phyloP scores from a whole-genome alignment of 2,113 vertebrate genomes.

The Etheostoma cragini region DNA sequence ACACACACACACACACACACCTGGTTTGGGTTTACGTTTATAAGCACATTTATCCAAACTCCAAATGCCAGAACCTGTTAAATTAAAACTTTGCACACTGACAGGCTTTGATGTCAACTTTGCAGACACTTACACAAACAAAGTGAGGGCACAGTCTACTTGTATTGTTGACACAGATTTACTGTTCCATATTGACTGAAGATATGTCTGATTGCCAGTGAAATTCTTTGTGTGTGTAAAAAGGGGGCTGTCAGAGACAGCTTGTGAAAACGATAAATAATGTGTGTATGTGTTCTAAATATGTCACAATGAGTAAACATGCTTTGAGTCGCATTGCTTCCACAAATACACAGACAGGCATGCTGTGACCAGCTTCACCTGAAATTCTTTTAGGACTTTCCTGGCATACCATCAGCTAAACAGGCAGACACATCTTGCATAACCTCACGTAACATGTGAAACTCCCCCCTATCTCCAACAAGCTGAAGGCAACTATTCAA shows the following conservation, averaged over 20 bases:
- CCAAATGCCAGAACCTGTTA: constrained; percentile 33
- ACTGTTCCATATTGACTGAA: constrained; percentile 58
- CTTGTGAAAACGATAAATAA: constrained; percentile 14
- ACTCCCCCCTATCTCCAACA: neutral
- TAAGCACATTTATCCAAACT: constrained; percentile 44
- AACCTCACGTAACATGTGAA: constrained; percentile 1
- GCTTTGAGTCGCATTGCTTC: constrained; percentile 37
- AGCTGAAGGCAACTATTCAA: neutral
- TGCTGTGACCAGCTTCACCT: constrained; percentile 41
- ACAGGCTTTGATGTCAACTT: constrained; percentile 59
- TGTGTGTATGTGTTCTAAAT: constrained; percentile 36
- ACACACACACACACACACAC: constrained; percentile 59
- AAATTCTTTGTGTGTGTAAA: constrained; percentile 37
- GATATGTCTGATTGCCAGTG: constrained; percentile 37
- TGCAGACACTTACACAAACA: constrained; percentile 12
- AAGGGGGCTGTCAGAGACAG: constrained; percentile 6
- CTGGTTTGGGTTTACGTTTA: constrained; percentile 46
- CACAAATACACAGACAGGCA: constrained; percentile 24
- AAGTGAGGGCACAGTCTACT: constrained; percentile 45
- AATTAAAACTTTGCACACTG: constrained; percentile 39
- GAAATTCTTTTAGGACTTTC: constrained; percentile 44
- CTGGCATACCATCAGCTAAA: constrained; percentile 27
- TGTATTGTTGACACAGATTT: constrained; percentile 59
- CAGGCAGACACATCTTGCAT: constrained; percentile 42
- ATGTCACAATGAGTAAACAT: constrained; percentile 42